Evolutionary conservation across 2,888 invertebrate genomes (phyloP).

Genomic region (Odontothrips loti): DNA sequence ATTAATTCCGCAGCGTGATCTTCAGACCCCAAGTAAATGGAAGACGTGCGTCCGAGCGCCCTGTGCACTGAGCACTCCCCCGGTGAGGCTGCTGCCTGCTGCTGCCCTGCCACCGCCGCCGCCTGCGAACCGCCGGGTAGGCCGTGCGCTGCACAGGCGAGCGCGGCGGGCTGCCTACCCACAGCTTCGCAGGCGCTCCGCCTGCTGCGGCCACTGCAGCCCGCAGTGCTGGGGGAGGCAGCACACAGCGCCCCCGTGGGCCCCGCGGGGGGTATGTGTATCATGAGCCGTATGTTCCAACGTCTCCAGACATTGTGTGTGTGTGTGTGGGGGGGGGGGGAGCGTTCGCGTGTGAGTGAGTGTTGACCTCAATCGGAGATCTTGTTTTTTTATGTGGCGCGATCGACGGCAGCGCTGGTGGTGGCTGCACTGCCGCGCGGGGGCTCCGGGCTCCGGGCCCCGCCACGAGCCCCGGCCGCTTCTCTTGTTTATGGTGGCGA

Average conservation of each 20-base stretch:
- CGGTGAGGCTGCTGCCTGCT: too few species aligned
- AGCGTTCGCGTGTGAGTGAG: not conserved
- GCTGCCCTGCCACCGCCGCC: not conserved
- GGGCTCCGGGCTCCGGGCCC: not conserved
- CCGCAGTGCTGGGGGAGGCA: not conserved
- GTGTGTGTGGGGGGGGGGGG: not conserved
- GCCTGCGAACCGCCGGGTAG: not conserved
- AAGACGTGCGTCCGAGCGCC: too few species aligned
- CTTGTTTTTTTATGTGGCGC: conserved; percentile 26
- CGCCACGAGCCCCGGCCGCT: not conserved
- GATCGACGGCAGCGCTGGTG: conserved; percentile 4
- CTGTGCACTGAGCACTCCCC: too few species aligned
- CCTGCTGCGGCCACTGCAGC: not conserved
- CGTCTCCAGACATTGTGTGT: not conserved
- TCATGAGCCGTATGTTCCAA: not conserved
- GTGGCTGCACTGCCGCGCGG: not conserved
- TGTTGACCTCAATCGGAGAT: conserved; percentile 14
- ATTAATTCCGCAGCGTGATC: too few species aligned
- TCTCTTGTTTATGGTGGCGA: conserved; percentile 11
- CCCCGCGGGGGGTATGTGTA: not conserved
- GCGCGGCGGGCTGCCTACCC: not conserved
- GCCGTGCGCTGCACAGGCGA: not conserved
- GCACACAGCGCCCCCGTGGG: too few species aligned
- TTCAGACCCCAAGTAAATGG: too few species aligned
- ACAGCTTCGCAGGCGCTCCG: not conserved